Conservation (phyloP, 1,140 invertebrate genomes). For the Semibalanus balanoides region DNA sequence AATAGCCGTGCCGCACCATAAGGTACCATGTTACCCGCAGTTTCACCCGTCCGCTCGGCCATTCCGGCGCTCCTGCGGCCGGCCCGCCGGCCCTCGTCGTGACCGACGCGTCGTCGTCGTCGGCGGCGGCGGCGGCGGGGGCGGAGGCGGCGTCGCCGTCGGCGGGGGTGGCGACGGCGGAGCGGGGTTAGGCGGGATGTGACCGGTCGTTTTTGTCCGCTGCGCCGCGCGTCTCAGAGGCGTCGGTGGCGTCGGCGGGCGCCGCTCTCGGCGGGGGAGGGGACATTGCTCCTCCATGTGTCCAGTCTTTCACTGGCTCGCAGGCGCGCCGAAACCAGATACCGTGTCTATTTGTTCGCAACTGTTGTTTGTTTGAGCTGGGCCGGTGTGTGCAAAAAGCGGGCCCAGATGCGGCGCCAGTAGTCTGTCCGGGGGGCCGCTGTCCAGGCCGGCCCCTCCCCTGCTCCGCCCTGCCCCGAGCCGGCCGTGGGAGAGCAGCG, state of each 20-base stretch:
- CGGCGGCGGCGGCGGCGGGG: too few species aligned
- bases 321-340: not conserved
- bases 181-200: not conserved
- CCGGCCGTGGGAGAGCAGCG: too few species aligned
- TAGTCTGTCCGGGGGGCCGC: not conserved
- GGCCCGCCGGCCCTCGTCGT: not conserved
- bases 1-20: too few species aligned
- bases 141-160: too few species aligned
- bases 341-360: slow-evolving; percentile 1
- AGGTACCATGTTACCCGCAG: too few species aligned
- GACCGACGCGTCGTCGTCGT: not conserved
- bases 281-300: not conserved
- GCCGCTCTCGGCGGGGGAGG: too few species aligned
- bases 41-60: too few species aligned
- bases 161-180: too few species aligned
- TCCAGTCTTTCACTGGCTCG: not conserved
- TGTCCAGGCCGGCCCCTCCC: not conserved
- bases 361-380: slow-evolving; percentile 2
- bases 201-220: not conserved
- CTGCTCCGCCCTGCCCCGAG: too few species aligned
- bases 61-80: too few species aligned
- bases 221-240: not conserved
- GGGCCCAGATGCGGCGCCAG: not conserved
- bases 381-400: not conserved
- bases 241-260: not conserved